Percentiles rank a stretch among this genome's conserved stretches.
Conservation (phyloP, 2,797 vertebrate species). For the Mormyrops boulengeri region DNA sequence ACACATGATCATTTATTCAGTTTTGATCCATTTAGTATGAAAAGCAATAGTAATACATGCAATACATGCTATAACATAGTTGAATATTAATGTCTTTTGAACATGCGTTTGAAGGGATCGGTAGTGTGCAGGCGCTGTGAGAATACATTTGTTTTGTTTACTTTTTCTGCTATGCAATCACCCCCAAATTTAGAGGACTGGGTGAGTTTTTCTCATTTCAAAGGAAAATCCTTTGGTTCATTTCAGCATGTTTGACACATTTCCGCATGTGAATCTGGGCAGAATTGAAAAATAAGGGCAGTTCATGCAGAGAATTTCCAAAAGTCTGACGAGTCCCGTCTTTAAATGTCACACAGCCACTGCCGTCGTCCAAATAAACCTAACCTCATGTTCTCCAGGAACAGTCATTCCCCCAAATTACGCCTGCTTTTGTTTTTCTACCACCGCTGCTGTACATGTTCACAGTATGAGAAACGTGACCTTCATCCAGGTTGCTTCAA, state of each 20-base stretch:
- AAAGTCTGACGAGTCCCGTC: neutral
- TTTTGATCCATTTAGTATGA: neutral
- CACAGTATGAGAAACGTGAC: neutral
- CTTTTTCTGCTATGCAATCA: neutral
- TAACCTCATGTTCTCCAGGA: neutral
- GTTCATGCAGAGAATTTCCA: neutral
- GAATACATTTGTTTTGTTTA: neutral
- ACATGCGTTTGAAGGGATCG: neutral
- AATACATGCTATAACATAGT: neutral
- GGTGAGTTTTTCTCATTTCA: neutral
- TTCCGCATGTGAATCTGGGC: neutral
- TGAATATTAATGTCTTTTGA: neutral
- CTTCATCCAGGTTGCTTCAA: neutral
- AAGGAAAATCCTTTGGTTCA: neutral
- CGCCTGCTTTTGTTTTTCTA: neutral
- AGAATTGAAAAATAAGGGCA: neutral
- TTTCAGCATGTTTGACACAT: neutral
- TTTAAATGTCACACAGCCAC: constrained; percentile 9
- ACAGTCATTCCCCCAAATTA: neutral
- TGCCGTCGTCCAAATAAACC: neutral
- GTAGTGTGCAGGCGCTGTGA: neutral
- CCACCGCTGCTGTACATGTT: neutral
- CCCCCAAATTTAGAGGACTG: neutral
- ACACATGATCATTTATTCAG: neutral
- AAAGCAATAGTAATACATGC: neutral